Percentiles rank a stretch among this genome's conserved stretches.
Conservation (phyloP, 1,140 invertebrate genomes). For the Drepana arcuata region DNA sequence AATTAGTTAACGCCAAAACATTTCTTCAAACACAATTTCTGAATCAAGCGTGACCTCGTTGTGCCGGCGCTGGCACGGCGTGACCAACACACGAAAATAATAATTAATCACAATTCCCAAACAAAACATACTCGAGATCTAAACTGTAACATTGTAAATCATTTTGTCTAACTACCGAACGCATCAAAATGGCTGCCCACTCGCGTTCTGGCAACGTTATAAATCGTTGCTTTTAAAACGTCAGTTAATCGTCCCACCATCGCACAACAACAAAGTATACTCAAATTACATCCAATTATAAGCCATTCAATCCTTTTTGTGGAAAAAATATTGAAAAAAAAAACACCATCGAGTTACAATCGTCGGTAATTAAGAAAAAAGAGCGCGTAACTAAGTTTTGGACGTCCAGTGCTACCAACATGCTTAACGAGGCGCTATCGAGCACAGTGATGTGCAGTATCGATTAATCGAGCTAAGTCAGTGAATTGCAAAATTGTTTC, state of each 20-base stretch:
- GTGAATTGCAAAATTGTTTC: no score
- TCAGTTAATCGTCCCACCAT: constrained; percentile 44
- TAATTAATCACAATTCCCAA: constrained; percentile 53
- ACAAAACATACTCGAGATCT: constrained; percentile 19
- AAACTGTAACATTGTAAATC: constrained; percentile 56
- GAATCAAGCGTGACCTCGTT: no score
- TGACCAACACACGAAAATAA: constrained; percentile 14
- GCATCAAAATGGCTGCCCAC: constrained; percentile 47
- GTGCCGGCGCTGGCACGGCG: no score
- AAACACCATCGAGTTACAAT: constrained; percentile 54
- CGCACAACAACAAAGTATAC: constrained; percentile 53
- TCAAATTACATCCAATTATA: constrained; percentile 69
- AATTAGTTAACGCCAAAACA: no score
- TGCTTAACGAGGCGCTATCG: constrained; percentile 30
- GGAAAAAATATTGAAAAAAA: constrained; percentile 48
- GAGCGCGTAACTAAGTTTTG: constrained; percentile 55
- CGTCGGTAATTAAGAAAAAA: constrained; percentile 57
- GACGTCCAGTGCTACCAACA: constrained; percentile 47
- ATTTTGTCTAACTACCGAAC: constrained; percentile 48
- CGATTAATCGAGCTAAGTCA: no score
- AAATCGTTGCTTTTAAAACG: constrained; percentile 48
- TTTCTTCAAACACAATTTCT: no score
- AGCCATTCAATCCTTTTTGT: constrained; percentile 62
- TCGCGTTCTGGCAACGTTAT: constrained; percentile 17
- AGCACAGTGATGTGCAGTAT: no score